Percentiles rank a stretch among this genome's conserved stretches.
Conservation (phyloP, 2,888 invertebrate genomes). For the Xylocampa areola region DNA sequence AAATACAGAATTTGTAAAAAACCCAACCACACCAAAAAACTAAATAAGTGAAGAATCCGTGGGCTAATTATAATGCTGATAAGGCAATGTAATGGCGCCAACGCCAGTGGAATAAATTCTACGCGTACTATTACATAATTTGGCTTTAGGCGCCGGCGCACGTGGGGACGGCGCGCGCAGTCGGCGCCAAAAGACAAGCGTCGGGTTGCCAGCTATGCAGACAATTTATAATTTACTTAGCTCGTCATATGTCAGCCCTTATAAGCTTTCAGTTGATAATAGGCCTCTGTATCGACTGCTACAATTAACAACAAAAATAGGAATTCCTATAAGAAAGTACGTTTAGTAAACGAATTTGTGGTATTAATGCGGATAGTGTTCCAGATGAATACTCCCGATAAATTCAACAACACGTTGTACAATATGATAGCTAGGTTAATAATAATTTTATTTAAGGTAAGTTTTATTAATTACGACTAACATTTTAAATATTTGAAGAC, state of each 20-base stretch:
- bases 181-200: constrained; percentile 56
- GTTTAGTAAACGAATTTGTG: too few species aligned
- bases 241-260: constrained; percentile 27
- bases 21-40: constrained; percentile 1
- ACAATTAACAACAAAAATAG: too few species aligned
- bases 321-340: too few species aligned
- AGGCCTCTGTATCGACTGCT: too few species aligned
- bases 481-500: too few species aligned
- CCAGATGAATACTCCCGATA: too few species aligned
- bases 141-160: constrained; percentile 62
- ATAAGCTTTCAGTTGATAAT: constrained; percentile 31
- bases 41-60: constrained; percentile 20
- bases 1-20: background rate
- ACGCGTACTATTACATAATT: constrained; percentile 64
- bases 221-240: constrained; percentile 43
- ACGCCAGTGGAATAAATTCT: constrained; percentile 50
- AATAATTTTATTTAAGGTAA: too few species aligned
- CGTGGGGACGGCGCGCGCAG: constrained; percentile 58
- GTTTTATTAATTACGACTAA: too few species aligned
- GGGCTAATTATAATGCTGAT: constrained; percentile 49
- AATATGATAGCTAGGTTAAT: too few species aligned
- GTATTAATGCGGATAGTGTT: too few species aligned
- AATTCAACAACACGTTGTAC: too few species aligned
- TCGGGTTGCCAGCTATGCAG: constrained; percentile 51
- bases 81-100: constrained; percentile 53